phyloP scores from a whole-genome alignment of 2,888 invertebrate species.

The Ctena decussata region DNA sequence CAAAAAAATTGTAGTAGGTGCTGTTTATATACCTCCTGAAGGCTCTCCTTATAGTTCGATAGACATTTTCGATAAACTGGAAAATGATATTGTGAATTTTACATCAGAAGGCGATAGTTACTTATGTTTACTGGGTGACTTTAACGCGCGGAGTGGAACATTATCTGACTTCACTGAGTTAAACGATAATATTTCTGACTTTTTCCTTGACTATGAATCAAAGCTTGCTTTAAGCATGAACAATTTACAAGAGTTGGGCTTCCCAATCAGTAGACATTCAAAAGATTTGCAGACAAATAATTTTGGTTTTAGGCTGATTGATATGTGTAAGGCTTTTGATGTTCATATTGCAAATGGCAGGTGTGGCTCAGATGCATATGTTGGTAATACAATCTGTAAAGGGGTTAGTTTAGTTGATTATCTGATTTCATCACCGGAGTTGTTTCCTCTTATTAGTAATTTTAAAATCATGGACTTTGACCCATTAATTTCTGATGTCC shows the following conservation, averaged over 20 bases:
- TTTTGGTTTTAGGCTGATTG: neutral
- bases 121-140: too few relatives aligned
- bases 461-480: neutral
- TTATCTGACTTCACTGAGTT: too few relatives aligned
- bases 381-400: neutral
- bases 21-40: too few relatives aligned
- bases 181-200: neutral
- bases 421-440: neutral
- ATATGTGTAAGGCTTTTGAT: neutral
- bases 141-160: too few relatives aligned
- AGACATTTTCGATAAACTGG: too few relatives aligned
- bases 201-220: neutral
- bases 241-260: neutral
- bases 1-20: too few relatives aligned
- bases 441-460: neutral
- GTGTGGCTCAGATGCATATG: neutral
- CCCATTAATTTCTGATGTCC: neutral
- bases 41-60: too few relatives aligned
- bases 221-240: neutral
- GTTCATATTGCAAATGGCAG: constrained; percentile 1
- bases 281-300: neutral
- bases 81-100: too few relatives aligned
- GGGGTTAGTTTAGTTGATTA: neutral
- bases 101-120: too few relatives aligned
- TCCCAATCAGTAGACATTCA: neutral